Evolutionary conservation across 2,888 invertebrate genomes (phyloP).

Genomic region (Drosophila mulleri): DNA sequence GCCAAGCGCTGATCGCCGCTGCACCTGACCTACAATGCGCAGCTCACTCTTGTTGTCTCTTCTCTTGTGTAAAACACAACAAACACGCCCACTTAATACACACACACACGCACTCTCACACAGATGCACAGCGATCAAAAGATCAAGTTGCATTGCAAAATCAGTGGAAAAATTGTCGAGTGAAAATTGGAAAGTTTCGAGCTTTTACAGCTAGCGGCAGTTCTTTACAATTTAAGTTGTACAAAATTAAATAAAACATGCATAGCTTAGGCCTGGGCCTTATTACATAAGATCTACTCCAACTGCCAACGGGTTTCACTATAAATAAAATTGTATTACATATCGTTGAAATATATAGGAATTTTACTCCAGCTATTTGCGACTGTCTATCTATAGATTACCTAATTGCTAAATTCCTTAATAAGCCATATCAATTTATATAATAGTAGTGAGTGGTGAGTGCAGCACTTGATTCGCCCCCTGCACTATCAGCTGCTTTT

Average conservation of each 20-base stretch:
- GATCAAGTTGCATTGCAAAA: slow-evolving; percentile 47
- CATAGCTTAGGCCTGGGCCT: background rate
- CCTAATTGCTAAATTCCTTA: background rate
- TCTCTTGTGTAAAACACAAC: slow-evolving; percentile 60
- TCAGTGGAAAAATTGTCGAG: slow-evolving; percentile 31
- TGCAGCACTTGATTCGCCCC: background rate
- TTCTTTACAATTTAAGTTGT: slow-evolving; percentile 5
- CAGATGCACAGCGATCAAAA: slow-evolving; percentile 25
- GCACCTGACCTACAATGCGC: slow-evolving; percentile 74
- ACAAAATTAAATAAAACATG: background rate
- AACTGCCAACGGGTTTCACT: background rate
- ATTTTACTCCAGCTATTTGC: background rate
- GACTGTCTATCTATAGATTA: background rate
- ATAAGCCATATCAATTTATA: background rate
- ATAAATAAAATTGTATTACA: background rate
- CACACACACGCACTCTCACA: slow-evolving; percentile 6
- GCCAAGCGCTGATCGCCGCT: slow-evolving; percentile 38
- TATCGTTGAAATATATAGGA: background rate
- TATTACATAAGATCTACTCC: background rate
- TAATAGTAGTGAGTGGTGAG: background rate
- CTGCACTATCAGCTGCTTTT: slow-evolving; percentile 8
- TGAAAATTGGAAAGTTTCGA: slow-evolving; percentile 70
- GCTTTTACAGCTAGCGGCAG: slow-evolving; percentile 6
- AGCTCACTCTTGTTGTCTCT: slow-evolving; percentile 37
- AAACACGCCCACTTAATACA: slow-evolving; percentile 73